Evolutionary conservation across 2,888 invertebrate genomes (phyloP), one percentile per base, ranked within the genome.

Genomic region (Cataglyphis rosenhaueri): DNA sequence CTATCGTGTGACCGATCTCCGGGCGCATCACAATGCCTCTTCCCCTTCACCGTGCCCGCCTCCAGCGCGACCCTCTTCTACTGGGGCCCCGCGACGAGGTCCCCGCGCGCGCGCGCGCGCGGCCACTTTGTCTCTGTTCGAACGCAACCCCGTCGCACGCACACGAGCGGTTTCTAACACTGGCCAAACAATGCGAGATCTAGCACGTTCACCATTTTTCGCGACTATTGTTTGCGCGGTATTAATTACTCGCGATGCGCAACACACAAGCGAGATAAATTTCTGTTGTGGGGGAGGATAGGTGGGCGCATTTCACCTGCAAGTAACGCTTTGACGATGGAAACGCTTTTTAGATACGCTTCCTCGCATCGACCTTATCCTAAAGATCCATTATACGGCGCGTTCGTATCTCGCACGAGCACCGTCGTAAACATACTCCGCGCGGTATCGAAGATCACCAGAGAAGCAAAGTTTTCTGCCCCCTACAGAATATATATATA

Each of bases 1-100:
- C 92, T 94, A 94, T 94, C 94, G 94, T 94, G 94, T 93, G 94
- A 94, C 93, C 92, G 92, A 94, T 94, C 94, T 93, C 89, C 82
- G 91, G 78, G 78, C 88, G 88, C 93, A 93, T 93, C 93, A 93
- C 93, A 94, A 94, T 94, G 91, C 92, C 87, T 88, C 52, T 52
- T 85, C 85, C 86, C 87, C 71, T 84, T 75, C 82, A 73, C 88
- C 84, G 83, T 82, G 83, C 85, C 81, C 73, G 82, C 88, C 84
- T 88, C 83, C 86, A 83, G 68, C 76, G 78, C 81, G 83, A 81
- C 84, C 89, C 82, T 83, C 84, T 82, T 83, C 84, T 82, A 25
- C 75, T 82, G 57, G 79, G 68, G 10, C 25, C 44, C 71, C 64
- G 52, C 52, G 48, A 48, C 82, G 78, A 62, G 61, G 55, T 82